Evolutionary conservation across 1,140 invertebrate genomes (phyloP).

Genomic region (Trachelipus rathkii): DNA sequence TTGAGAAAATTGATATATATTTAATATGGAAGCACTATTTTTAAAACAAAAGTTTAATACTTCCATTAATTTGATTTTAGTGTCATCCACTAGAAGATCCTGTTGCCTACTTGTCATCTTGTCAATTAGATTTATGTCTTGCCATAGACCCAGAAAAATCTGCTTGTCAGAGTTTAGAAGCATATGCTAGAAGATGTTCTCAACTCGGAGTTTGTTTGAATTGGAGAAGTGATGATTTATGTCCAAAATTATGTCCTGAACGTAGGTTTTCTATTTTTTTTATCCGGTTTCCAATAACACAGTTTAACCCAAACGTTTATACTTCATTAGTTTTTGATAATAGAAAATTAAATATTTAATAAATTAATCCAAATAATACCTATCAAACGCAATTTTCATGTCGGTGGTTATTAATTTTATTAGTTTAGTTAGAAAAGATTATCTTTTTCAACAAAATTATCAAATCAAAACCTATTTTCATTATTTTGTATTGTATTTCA

Average conservation of each 20-base stretch:
- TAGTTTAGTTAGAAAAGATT: no score
- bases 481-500: no score
- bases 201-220: constrained; percentile 63
- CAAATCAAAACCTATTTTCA: no score
- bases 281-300: background rate
- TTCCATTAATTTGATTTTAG: constrained; percentile 49
- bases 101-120: constrained; percentile 61
- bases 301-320: background rate
- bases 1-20: no score
- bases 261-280: constrained; percentile 45
- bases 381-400: no score
- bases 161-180: constrained; percentile 62
- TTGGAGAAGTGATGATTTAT: constrained; percentile 63
- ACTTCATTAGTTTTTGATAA: no score
- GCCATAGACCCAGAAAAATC: constrained; percentile 49
- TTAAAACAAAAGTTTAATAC: no score
- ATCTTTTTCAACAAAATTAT: no score
- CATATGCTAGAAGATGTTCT: constrained; percentile 68
- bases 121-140: constrained; percentile 63
- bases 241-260: constrained; percentile 58
- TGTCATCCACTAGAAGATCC: constrained; percentile 70
- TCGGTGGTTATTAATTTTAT: no score
- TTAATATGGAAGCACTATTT: no score
- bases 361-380: no score
- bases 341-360: no score